phyloP scores from a whole-genome alignment of 2,888 invertebrate species.

The Tridacna gigas region DNA sequence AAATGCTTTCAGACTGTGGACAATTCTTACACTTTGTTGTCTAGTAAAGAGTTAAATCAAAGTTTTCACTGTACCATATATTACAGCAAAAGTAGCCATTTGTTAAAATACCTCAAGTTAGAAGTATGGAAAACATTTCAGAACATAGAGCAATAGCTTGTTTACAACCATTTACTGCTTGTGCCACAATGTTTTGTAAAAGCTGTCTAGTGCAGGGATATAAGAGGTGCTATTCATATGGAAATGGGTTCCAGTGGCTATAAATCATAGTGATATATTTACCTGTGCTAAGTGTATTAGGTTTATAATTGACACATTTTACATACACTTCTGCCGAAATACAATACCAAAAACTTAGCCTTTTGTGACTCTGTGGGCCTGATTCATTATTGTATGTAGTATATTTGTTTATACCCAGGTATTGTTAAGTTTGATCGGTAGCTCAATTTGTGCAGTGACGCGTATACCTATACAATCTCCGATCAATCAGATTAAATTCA shows the following conservation, averaged over 20 bases:
- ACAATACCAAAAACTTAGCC: constrained; percentile 32
- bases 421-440: constrained; percentile 32
- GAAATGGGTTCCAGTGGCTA: background rate
- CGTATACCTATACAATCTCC: constrained; percentile 9
- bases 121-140: too few relatives aligned
- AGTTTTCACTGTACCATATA: too few relatives aligned
- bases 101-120: too few relatives aligned
- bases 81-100: too few relatives aligned
- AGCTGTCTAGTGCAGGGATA: too few relatives aligned
- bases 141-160: too few relatives aligned
- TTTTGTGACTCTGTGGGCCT: constrained; percentile 18
- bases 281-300: constrained; percentile 33
- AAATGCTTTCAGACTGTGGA: too few relatives aligned
- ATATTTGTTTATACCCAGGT: constrained; percentile 33
- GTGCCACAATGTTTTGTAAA: too few relatives aligned
- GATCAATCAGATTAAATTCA: constrained; percentile 25
- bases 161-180: too few relatives aligned
- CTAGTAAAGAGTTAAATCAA: too few relatives aligned
- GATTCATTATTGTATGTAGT: constrained; percentile 23
- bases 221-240: too few relatives aligned
- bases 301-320: constrained; percentile 54
- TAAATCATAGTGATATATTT: constrained; percentile 27
- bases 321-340: constrained; percentile 50
- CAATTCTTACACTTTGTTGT: too few relatives aligned
- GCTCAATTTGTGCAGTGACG: constrained; percentile 24